Conservation (phyloP, 2,113 vertebrate genomes). For the Mus pahari region DNA sequence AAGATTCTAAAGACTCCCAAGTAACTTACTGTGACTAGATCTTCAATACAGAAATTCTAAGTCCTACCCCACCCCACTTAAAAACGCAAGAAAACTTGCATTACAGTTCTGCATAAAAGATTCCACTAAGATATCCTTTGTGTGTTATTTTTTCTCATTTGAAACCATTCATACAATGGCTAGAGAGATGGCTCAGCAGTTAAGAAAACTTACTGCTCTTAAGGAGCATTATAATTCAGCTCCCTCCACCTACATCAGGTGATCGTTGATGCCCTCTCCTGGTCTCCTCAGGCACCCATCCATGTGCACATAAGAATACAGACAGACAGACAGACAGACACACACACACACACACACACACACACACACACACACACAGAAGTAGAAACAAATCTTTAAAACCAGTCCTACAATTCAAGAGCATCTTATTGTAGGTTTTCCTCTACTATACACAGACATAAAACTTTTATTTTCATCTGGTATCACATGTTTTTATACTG, state of each 20-base stretch:
- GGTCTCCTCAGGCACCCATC: neutral
- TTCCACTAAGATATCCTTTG: neutral
- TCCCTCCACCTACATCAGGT: neutral
- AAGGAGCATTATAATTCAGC: neutral
- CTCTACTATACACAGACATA: neutral
- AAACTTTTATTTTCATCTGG: slow-evolving; percentile 52
- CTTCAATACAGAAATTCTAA: neutral
- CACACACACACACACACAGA: neutral
- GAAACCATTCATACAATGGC: slow-evolving; percentile 41
- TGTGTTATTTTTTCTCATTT: neutral
- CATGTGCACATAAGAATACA: neutral
- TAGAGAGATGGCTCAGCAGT: neutral
- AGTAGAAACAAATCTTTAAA: neutral
- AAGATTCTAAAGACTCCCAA: slow-evolving; percentile 31
- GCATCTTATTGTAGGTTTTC: slow-evolving; percentile 18
- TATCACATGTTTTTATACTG: slow-evolving; percentile 34
- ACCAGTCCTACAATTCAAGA: slow-evolving; percentile 43
- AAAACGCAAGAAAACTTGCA: slow-evolving; percentile 54
- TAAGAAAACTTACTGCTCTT: neutral
- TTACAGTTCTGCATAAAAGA: slow-evolving; percentile 48
- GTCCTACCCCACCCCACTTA: neutral
- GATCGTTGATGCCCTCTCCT: neutral
- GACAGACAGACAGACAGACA: neutral
- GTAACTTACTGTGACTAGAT: slow-evolving; percentile 9
- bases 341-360: too few relatives aligned